phyloP scores from a whole-genome alignment of 2,888 invertebrate species.

The Pandemis heparana region DNA sequence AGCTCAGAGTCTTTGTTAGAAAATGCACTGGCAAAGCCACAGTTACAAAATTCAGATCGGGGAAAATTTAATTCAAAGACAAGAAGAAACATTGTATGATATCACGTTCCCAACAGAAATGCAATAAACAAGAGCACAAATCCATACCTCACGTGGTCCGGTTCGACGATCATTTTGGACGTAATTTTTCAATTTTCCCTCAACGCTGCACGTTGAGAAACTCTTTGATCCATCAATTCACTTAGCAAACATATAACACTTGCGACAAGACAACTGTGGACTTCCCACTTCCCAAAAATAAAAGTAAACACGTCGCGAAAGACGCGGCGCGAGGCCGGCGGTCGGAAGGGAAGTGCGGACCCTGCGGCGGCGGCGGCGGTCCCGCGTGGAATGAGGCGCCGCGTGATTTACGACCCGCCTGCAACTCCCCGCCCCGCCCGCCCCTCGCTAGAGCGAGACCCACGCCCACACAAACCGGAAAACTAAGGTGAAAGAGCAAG shows the following conservation, averaged over 20 bases:
- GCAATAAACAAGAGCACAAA: conserved; percentile 38
- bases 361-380: conserved; percentile 83
- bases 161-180: conserved; percentile 84
- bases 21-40: not conserved
- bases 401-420: conserved; percentile 86
- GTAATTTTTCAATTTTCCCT: conserved; percentile 76
- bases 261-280: conserved; percentile 63
- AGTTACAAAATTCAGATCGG: not conserved
- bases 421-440: conserved; percentile 82
- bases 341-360: conserved; percentile 81
- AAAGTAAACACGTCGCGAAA: conserved; percentile 83
- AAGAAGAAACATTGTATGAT: conserved; percentile 29
- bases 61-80: not conserved
- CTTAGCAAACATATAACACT: conserved; percentile 66
- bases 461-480: conserved; percentile 50
- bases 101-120: conserved; percentile 36
- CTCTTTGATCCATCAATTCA: conserved; percentile 79
- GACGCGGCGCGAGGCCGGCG: conserved; percentile 81
- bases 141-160: conserved; percentile 81
- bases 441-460: conserved; percentile 71
- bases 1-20: not conserved
- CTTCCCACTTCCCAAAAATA: conserved; percentile 69
- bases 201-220: conserved; percentile 64
- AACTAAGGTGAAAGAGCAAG: conserved; percentile 62
- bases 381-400: conserved; percentile 86